Conservation (phyloP, 1,140 invertebrate genomes). For the Globodera rostochiensis region DNA sequence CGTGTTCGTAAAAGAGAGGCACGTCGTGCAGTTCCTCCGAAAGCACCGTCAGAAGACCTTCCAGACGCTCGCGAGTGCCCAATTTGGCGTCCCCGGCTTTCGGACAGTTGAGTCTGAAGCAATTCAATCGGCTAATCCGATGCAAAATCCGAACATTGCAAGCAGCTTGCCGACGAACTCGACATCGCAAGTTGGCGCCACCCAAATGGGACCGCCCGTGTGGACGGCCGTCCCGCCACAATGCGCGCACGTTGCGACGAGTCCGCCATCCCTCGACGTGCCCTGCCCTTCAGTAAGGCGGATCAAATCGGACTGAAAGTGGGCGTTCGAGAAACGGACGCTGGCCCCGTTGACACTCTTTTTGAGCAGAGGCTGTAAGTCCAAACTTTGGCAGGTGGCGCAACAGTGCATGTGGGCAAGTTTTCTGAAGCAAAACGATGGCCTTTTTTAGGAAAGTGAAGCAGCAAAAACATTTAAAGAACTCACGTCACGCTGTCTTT, state of each 20-base stretch:
- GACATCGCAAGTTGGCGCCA: slow-evolving; percentile 78
- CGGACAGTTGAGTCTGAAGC: slow-evolving; percentile 67
- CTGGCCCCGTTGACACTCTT: slow-evolving; percentile 40
- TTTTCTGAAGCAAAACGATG: slow-evolving; percentile 50
- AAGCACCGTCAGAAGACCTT: slow-evolving; percentile 70
- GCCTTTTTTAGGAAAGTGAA: slow-evolving; percentile 21
- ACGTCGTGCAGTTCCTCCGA: slow-evolving; percentile 78
- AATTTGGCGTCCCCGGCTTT: slow-evolving; percentile 40
- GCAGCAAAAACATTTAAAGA: background rate
- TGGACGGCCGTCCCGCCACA: slow-evolving; percentile 65
- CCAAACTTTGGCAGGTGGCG: slow-evolving; percentile 54
- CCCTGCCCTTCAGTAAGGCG: background rate
- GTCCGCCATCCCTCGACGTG: slow-evolving; percentile 18
- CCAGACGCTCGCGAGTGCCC: slow-evolving; percentile 76
- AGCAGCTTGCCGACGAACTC: slow-evolving; percentile 75
- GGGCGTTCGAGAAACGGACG: slow-evolving; percentile 39
- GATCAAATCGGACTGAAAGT: slow-evolving; percentile 22
- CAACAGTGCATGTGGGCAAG: slow-evolving; percentile 57
- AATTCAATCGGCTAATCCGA: background rate
- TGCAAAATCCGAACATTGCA: slow-evolving; percentile 37
- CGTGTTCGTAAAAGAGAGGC: slow-evolving; percentile 81
- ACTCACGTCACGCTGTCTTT: slow-evolving; percentile 79
- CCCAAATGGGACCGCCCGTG: slow-evolving; percentile 92
- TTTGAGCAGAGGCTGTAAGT: slow-evolving; percentile 50
- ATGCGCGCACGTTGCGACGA: slow-evolving; percentile 49